These are phyloP conservation scores for Apodemia duryi DNA, from an alignment of 2,888 invertebrate species.

Conservation along the genomic window DNA sequence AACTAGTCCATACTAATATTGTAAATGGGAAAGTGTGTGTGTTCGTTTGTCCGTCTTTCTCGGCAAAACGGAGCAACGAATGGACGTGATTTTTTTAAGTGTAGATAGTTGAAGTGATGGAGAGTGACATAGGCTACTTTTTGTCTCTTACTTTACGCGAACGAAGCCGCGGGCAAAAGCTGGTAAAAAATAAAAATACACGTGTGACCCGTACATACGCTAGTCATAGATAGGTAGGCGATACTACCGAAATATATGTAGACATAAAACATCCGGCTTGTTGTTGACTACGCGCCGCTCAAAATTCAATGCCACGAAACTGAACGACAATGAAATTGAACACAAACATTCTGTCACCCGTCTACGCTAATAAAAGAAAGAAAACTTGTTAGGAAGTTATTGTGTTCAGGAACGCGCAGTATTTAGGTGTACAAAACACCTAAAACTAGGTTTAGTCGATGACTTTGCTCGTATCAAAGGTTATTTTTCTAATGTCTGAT, in stretches of 20 bases:
- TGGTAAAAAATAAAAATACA: no score
- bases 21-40: no score
- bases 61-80: no score
- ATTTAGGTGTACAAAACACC: not conserved
- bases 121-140: no score
- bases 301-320: constrained; percentile 14
- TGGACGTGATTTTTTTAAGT: no score
- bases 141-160: no score
- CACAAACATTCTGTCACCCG: constrained; percentile 13
- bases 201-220: no score
- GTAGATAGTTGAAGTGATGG: no score
- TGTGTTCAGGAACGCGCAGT: not conserved
- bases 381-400: constrained; percentile 7
- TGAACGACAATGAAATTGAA: constrained; percentile 15
- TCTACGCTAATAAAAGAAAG: constrained; percentile 12
- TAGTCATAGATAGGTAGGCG: not conserved
- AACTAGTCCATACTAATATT: no score
- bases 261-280: constrained; percentile 10
- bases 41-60: no score
- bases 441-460: not conserved
- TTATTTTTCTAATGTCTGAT: not conserved
- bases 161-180: no score
- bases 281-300: constrained; percentile 3
- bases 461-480: not conserved
- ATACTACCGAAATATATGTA: constrained; percentile 7